Evolutionary conservation across 2,113 vertebrate genomes (phyloP).

Genomic region (Dunckerocampus dactyliophorus): DNA sequence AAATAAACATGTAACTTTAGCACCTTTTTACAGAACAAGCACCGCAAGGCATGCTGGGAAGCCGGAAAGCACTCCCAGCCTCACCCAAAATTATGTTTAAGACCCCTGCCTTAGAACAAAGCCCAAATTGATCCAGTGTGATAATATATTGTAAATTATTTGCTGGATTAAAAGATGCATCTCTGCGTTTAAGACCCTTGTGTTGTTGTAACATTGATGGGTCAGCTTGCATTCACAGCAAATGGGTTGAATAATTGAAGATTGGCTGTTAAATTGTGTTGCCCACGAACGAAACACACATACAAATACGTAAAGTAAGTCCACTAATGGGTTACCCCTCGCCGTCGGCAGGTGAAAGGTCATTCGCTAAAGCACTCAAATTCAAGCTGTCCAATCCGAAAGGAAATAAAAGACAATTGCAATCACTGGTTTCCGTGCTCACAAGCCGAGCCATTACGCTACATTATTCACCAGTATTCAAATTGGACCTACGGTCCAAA

Average conservation of each 20-base stretch:
- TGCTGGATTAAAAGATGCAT: conserved; percentile 11
- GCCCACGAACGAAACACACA: conserved; percentile 44
- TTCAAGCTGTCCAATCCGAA: conserved; percentile 50
- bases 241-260: conserved; percentile 75
- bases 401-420: conserved; percentile 42
- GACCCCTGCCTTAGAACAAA: conserved; percentile 32
- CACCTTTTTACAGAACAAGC: no score
- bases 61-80: no score
- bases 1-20: no score
- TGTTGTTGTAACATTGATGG: not conserved
- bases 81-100: conserved; percentile 9
- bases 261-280: conserved; percentile 66
- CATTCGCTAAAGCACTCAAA: conserved; percentile 58
- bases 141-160: not conserved
- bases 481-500: conserved; percentile 5
- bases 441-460: not conserved
- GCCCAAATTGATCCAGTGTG: conserved; percentile 22
- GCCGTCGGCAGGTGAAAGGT: conserved; percentile 63
- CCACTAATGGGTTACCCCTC: conserved; percentile 68
- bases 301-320: conserved; percentile 27
- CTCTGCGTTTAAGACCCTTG: not conserved
- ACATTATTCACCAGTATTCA: conserved; percentile 1
- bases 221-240: conserved; percentile 49
- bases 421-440: not conserved
- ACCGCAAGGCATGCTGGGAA: no score